Conservation (phyloP, 2,113 vertebrate species). For the Passer domesticus region DNA sequence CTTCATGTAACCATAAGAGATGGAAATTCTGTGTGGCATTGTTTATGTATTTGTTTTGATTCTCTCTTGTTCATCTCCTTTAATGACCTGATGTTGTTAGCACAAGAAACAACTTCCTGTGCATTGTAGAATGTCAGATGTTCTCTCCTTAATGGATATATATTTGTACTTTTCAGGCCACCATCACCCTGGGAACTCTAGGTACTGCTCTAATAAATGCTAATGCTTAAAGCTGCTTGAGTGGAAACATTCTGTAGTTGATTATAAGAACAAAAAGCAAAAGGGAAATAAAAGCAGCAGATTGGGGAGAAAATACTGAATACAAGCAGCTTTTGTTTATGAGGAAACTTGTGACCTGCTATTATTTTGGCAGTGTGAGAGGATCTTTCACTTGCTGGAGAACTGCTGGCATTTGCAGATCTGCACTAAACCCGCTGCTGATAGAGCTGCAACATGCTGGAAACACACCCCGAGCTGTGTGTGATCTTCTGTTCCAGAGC, state of each 20-base stretch:
- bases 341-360: conserved; percentile 44
- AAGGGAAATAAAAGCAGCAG: neutral
- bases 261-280: neutral
- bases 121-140: neutral
- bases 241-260: neutral
- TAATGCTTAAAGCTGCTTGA: neutral
- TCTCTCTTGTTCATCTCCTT: neutral
- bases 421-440: neutral
- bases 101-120: neutral
- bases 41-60: neutral
- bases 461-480: neutral
- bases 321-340: conserved; percentile 43
- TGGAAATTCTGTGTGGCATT: neutral
- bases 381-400: conserved; percentile 16
- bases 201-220: neutral
- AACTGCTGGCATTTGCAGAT: conserved; percentile 44
- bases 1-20: neutral
- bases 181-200: neutral
- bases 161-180: neutral
- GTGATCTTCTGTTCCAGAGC: neutral
- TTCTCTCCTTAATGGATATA: neutral
- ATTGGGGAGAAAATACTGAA: neutral
- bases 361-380: conserved; percentile 5
- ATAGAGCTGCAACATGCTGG: neutral
- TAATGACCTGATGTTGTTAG: neutral